phyloP scores from a whole-genome alignment of 2,113 vertebrate species.

The Ia io region DNA sequence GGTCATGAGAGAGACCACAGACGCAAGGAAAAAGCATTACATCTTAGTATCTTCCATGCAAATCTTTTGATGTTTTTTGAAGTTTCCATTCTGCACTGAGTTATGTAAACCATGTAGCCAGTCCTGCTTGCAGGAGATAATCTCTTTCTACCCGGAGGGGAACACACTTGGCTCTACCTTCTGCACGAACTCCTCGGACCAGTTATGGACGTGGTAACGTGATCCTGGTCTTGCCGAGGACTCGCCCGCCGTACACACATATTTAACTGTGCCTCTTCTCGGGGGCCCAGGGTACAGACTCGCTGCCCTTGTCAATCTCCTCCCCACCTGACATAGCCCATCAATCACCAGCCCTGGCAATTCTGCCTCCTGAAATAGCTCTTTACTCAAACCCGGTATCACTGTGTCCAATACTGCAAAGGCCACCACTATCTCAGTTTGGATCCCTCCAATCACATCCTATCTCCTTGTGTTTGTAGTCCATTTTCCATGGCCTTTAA shows the following conservation, averaged over 20 bases:
- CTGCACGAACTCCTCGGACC: neutral
- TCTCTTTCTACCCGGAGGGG: neutral
- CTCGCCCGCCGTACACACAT: accelerated
- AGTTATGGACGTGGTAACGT: neutral
- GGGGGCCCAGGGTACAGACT: neutral
- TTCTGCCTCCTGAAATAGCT: neutral
- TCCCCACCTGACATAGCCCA: neutral
- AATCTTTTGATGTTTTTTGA: neutral
- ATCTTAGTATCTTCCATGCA: neutral
- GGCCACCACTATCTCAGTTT: neutral
- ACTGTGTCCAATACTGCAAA: neutral
- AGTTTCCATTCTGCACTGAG: neutral
- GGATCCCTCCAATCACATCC: neutral
- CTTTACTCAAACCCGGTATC: neutral
- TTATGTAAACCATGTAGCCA: neutral
- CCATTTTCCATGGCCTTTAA: neutral
- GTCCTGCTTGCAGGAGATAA: neutral
- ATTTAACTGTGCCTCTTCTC: neutral
- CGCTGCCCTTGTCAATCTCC: neutral
- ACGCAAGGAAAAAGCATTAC: neutral
- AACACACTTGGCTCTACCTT: neutral
- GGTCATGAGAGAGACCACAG: neutral
- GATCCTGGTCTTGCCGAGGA: neutral
- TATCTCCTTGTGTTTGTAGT: neutral
- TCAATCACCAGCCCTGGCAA: neutral